A percentile compares a stretch with the other conserved stretches of the same genome.
These are phyloP conservation scores for Dryomyza anilis DNA, from an alignment of 2,888 invertebrate species.

Conservation along the genomic window DNA sequence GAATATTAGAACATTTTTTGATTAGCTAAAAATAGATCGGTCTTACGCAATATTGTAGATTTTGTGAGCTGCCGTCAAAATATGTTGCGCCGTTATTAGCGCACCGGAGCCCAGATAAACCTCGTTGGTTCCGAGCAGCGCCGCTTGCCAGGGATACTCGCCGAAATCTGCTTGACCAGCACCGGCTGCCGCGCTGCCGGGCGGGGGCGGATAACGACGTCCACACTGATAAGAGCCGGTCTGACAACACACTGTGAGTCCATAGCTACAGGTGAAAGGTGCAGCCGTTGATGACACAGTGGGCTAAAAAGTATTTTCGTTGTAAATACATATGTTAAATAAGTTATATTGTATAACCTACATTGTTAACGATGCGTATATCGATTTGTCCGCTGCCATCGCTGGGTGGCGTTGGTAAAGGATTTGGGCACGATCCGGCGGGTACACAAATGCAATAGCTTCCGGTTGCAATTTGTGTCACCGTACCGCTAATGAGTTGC, in stretches of 20 bases:
- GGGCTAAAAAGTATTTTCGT: conserved; percentile 35
- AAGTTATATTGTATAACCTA: too few species aligned
- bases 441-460: conserved; percentile 58
- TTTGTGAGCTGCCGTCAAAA: conserved; percentile 77
- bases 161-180: conserved; percentile 70
- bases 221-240: conserved; percentile 56
- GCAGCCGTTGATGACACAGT: conserved; percentile 22
- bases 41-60: conserved; percentile 67
- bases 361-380: conserved; percentile 68
- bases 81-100: conserved; percentile 70
- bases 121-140: conserved; percentile 66
- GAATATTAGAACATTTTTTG: not conserved
- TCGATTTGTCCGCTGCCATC: conserved; percentile 68
- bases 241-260: conserved; percentile 52
- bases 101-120: conserved; percentile 76
- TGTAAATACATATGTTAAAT: too few species aligned
- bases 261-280: conserved; percentile 47
- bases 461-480: conserved; percentile 32
- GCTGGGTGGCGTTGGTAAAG: conserved; percentile 46
- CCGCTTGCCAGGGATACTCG: conserved; percentile 76
- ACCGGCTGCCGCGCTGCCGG: conserved; percentile 53
- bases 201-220: conserved; percentile 52
- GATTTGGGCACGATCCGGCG: conserved; percentile 52
- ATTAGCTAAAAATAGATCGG: not conserved
- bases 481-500: conserved; percentile 47